Base-by-base conservation (phyloP, 2,113 vertebrate species). In the Rhizomys pruinosus region DNA sequence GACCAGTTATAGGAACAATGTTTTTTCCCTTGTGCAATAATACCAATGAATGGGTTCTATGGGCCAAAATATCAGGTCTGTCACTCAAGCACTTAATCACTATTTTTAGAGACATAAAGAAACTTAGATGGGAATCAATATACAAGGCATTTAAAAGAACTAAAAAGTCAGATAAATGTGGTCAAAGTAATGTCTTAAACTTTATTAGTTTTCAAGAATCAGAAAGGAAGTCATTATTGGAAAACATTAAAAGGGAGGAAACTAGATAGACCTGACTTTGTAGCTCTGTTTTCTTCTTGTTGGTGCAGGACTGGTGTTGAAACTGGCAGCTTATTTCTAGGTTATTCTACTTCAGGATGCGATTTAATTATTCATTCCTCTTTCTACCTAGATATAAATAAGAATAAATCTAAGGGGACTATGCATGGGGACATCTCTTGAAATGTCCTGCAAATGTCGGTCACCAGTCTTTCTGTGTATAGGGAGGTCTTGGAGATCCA, bases 181-280 rank as follows among this genome's bases (percentile, higher is more conserved):
- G 25, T 89, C 34, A 94, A 96, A 93, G 63, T 17, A 15, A n/a
- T 63, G 39, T 47, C 85, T 89, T 64, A 77, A 44, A 63, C 66
- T 72, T 69, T 76, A n/a, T 61, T 92, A 34, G 9, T 88, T 80
- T 93, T 87, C 44, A 81, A 19, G 88, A 79, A 52, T 71, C 47
- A 73, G 87, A 81, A 84, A 84, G 68, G 17, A 93, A 88, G 47
- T 72, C 39, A 57, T 25, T 64, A 29, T 71, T 84, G 25, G 57
- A 66, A 90, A 93, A 84, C 11, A 77, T 71, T 84, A 87, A 87
- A 55, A 89, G 66, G 8, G 32, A 69, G 84, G 77, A 89, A 89
- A 69, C 19, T 34, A 47, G 23, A 34, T 12, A 66, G 39, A 39
- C 25, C 80, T 73, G 68, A 92, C 47, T 19, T 39, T 76, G 5